These are phyloP conservation scores for Psittacula echo DNA, from an alignment of 2,797 vertebrate genomes.

Conservation along the genomic window DNA sequence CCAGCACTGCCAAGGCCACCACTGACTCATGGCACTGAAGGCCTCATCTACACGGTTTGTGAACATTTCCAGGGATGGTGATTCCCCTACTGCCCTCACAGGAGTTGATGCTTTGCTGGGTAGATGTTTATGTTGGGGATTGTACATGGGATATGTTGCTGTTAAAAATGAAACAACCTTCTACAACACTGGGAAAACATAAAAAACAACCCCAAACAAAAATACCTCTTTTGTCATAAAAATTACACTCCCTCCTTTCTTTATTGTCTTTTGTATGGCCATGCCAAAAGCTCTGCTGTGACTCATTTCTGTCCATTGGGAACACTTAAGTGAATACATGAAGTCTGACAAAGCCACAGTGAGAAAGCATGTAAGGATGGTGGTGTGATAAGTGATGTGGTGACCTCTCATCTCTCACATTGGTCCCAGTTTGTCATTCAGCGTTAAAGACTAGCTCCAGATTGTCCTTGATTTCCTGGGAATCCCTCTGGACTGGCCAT, in stretches of 20 bases:
- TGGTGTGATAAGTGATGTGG: not conserved
- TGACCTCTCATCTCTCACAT: not conserved
- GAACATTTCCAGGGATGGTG: not conserved
- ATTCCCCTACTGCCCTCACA: not conserved
- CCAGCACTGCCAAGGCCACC: not conserved
- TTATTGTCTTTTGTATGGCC: not conserved
- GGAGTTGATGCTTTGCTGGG: not conserved
- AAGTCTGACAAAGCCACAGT: not conserved
- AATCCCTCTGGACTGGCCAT: not conserved
- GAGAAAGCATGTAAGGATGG: not conserved
- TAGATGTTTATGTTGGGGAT: not conserved
- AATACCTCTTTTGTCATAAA: not conserved
- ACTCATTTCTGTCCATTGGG: not conserved
- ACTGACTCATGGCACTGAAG: not conserved
- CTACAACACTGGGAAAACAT: not conserved
- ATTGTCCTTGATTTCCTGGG: not conserved
- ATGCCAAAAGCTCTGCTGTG: not conserved
- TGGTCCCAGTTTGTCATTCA: not conserved
- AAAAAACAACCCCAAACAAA: not conserved
- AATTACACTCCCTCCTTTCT: not conserved
- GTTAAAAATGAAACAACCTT: not conserved
- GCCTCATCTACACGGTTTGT: not conserved
- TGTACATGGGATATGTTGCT: not conserved
- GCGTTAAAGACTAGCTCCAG: not conserved
- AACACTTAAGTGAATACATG: not conserved